Percentiles rank a stretch among this genome's conserved stretches.
Evolutionary conservation across 2,888 invertebrate genomes (phyloP).

Genomic region (Notodonta ziczac): DNA sequence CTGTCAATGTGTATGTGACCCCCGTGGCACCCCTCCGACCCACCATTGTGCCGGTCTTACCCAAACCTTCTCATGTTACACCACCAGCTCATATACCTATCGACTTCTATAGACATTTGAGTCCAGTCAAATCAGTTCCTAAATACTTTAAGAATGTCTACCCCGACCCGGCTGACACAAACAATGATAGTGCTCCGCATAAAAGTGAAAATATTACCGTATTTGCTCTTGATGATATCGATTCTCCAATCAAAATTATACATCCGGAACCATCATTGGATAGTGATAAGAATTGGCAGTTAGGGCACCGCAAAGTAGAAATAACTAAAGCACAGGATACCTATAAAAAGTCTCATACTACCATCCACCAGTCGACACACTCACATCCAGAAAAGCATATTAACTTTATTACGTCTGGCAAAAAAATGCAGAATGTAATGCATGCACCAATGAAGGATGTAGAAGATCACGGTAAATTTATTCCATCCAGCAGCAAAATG

Average conservation of each 20-base stretch:
- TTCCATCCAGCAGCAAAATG: conserved; percentile 43
- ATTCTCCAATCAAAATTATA: conserved; percentile 53
- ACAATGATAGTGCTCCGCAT: conserved; percentile 12
- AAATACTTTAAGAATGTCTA: conserved; percentile 53
- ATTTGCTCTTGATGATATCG: conserved; percentile 53
- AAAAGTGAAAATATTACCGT: conserved; percentile 55
- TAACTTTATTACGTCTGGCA: conserved; percentile 42
- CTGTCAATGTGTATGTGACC: conserved; percentile 59
- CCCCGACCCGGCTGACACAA: conserved; percentile 24
- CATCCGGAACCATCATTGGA: conserved; percentile 45
- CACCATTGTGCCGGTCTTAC: conserved; percentile 45
- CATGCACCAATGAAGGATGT: conserved; percentile 24
- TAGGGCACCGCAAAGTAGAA: conserved; percentile 15
- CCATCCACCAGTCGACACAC: conserved; percentile 26
- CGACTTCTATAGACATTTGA: conserved; percentile 56
- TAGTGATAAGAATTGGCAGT: conserved; percentile 34
- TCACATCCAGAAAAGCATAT: conserved; percentile 35
- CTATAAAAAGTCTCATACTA: conserved; percentile 26
- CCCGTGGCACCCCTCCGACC: conserved; percentile 52
- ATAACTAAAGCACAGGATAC: conserved; percentile 15
- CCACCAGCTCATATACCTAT: conserved; percentile 45
- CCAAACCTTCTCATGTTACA: conserved; percentile 42
- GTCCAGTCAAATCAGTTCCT: conserved; percentile 54
- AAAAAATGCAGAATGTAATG: conserved; percentile 42
- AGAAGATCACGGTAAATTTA: conserved; percentile 36